These are phyloP conservation scores for Microctenopoma lineatum DNA, from an alignment of 2,797 vertebrate species.

Conservation along the genomic window DNA sequence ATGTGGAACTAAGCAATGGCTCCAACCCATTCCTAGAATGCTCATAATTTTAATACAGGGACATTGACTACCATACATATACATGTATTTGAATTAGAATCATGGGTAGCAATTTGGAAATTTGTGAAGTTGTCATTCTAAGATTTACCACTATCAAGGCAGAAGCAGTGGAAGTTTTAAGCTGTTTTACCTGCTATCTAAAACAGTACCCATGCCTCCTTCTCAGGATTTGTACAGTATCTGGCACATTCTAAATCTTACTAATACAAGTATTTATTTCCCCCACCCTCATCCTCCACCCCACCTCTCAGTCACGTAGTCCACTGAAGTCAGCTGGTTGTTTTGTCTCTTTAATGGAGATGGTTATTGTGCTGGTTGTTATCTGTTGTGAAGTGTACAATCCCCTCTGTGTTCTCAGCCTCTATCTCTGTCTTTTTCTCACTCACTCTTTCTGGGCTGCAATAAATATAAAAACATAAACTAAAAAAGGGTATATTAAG, in stretches of 20 bases:
- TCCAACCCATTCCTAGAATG: too few relatives aligned
- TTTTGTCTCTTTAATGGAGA: constrained; percentile 65
- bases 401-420: constrained; percentile 52
- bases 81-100: too few relatives aligned
- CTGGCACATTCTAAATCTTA: constrained; percentile 83
- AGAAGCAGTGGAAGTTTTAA: constrained; percentile 10
- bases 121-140: too few relatives aligned
- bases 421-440: constrained; percentile 30
- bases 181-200: constrained; percentile 42
- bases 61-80: too few relatives aligned
- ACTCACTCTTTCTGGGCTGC: constrained; percentile 44
- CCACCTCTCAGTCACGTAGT: constrained; percentile 43
- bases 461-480: constrained; percentile 22
- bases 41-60: not conserved
- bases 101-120: too few relatives aligned
- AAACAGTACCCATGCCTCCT: constrained; percentile 59
- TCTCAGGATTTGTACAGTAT: constrained; percentile 87
- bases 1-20: too few relatives aligned
- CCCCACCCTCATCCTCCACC: constrained; percentile 29
- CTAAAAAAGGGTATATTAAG: not conserved
- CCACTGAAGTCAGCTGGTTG: constrained; percentile 73
- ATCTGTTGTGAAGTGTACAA: constrained; percentile 68
- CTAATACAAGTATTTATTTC: constrained; percentile 71
- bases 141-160: constrained; percentile 1
- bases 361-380: constrained; percentile 68